Conservation (phyloP, 2,113 vertebrate species). For the Potamarius usumacintae region DNA sequence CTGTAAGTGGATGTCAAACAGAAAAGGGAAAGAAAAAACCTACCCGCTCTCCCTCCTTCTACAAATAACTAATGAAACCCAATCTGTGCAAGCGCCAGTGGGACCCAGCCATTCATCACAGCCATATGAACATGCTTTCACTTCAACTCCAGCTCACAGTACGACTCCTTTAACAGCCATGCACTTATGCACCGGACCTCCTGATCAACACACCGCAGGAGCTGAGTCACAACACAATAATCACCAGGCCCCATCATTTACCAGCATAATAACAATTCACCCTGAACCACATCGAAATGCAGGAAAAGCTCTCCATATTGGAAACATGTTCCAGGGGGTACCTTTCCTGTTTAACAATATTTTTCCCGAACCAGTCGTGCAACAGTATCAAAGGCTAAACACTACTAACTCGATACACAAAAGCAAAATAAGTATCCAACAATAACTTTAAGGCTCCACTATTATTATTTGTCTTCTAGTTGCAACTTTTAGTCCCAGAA, state of each 20-base stretch:
- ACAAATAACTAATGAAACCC: conserved; percentile 66
- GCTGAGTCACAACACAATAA: conserved; percentile 29
- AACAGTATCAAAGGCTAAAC: conserved; percentile 5
- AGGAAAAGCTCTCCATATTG: conserved; percentile 12
- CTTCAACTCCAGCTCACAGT: conserved; percentile 29
- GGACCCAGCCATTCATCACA: conserved; percentile 53
- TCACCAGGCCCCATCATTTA: conserved; percentile 22
- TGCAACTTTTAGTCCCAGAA: not conserved
- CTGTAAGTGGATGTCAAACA: conserved; percentile 1
- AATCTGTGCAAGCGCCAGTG: conserved; percentile 54
- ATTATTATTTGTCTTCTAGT: not conserved
- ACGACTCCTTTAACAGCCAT: not conserved
- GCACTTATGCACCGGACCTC: not conserved
- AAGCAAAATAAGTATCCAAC: not conserved
- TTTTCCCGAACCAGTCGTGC: not conserved
- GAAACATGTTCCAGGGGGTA: conserved; percentile 2
- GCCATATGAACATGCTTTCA: conserved; percentile 48
- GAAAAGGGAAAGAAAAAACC: not conserved
- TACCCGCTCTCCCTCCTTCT: not conserved
- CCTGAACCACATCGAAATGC: conserved; percentile 13
- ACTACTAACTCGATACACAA: not conserved
- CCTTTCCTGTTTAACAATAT: not conserved
- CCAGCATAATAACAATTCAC: conserved; percentile 11
- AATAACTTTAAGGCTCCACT: not conserved
- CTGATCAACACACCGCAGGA: conserved; percentile 52